Conservation (phyloP, 92 coral and sea anemone species). For the Zoanthus solanderi region DNA sequence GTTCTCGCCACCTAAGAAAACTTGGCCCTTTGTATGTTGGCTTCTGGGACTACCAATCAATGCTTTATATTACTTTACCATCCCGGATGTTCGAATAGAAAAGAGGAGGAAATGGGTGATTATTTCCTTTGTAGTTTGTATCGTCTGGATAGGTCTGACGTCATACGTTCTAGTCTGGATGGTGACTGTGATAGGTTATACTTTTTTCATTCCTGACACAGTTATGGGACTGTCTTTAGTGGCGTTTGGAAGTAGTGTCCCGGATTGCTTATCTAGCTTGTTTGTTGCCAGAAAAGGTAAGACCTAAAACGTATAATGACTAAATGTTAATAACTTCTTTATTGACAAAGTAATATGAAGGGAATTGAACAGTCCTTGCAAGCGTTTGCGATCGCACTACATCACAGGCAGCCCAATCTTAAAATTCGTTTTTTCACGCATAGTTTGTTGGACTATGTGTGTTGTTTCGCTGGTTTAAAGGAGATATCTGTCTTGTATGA, state of each 20-base stretch:
- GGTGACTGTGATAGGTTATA: slow-evolving; percentile 97
- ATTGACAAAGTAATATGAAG: too few species aligned
- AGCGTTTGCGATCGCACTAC: too few species aligned
- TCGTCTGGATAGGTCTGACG: slow-evolving; percentile 94
- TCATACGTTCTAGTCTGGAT: slow-evolving; percentile 98
- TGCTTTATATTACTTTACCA: slow-evolving; percentile 75
- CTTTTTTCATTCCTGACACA: slow-evolving; percentile 93
- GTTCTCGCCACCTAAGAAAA: slow-evolving; percentile 77
- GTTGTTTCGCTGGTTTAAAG: too few species aligned
- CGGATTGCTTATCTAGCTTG: slow-evolving; percentile 95
- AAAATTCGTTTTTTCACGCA: too few species aligned
- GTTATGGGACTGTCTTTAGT: slow-evolving; percentile 98
- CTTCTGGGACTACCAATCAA: slow-evolving; percentile 87
- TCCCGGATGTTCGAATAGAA: slow-evolving; percentile 93
- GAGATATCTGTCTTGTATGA: too few species aligned
- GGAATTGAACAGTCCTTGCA: too few species aligned
- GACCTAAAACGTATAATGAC: not conserved
- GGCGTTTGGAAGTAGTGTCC: slow-evolving; percentile 99
- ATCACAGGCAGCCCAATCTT: too few species aligned
- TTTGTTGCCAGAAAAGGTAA: slow-evolving; percentile 98
- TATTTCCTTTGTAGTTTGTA: slow-evolving; percentile 86
- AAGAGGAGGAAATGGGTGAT: slow-evolving; percentile 83
- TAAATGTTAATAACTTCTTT: too few species aligned
- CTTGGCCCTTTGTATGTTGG: slow-evolving; percentile 91
- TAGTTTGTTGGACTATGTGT: too few species aligned